A percentile compares a stretch with the other conserved stretches of the same genome.
Conservation (phyloP, 2,797 vertebrate species). For the Scolopax bukidnonensis region DNA sequence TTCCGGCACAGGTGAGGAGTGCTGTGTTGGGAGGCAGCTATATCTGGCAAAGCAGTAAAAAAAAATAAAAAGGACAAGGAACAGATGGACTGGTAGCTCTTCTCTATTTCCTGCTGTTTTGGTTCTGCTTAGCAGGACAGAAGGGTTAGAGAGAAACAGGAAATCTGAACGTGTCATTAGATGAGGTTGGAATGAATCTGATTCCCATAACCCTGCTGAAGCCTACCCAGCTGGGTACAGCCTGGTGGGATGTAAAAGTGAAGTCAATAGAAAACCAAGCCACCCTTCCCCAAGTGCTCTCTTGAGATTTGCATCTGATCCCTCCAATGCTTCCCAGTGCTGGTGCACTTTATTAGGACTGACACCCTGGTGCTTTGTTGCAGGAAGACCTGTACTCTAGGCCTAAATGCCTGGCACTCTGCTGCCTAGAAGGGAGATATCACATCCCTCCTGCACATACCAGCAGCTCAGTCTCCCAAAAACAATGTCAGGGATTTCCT, state of each 20-base stretch:
- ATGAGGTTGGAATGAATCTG: neutral
- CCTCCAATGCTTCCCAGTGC: neutral
- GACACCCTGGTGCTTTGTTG: neutral
- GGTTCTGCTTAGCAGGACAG: neutral
- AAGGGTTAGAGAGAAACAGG: neutral
- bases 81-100: neutral
- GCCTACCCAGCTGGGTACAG: neutral
- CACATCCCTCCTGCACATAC: neutral
- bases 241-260: neutral
- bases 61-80: neutral
- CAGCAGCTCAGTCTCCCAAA: neutral
- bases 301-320: neutral
- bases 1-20: conserved; percentile 78
- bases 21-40: neutral
- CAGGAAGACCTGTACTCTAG: neutral
- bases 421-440: neutral
- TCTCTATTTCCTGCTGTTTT: neutral
- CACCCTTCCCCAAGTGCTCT: neutral
- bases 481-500: neutral
- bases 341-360: neutral
- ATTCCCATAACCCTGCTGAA: neutral
- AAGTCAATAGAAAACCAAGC: neutral
- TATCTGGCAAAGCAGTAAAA: neutral
- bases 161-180: neutral
- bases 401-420: neutral